phyloP scores from a whole-genome alignment of 1,140 invertebrate genomes.

The Lordiphosa clarofinis region DNA sequence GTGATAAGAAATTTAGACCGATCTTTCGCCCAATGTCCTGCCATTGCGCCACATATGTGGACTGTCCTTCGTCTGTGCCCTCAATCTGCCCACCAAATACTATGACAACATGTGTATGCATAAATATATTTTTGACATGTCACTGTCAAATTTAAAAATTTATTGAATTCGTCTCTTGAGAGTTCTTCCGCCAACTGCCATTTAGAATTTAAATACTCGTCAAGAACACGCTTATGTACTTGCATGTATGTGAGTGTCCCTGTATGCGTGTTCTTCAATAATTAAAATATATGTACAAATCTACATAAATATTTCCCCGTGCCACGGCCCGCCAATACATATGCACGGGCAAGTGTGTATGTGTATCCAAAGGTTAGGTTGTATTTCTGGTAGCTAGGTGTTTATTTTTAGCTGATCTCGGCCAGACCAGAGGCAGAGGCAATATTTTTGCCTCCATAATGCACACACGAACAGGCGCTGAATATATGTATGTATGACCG shows the following conservation, averaged over 20 bases:
- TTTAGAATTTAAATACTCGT: conserved; percentile 1
- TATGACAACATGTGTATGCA: not conserved
- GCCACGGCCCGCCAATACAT: conserved; percentile 20
- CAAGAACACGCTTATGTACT: conserved; percentile 3
- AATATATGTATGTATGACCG: conserved; percentile 22
- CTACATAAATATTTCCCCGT: conserved; percentile 36
- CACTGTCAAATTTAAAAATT: conserved; percentile 14
- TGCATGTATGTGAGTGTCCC: conserved; percentile 15
- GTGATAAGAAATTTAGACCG: too few relatives aligned
- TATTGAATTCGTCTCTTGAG: conserved; percentile 3
- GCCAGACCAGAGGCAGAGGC: conserved; percentile 26
- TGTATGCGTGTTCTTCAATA: conserved; percentile 12
- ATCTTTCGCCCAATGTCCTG: too few relatives aligned
- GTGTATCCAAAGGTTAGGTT: conserved; percentile 37
- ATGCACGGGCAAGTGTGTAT: conserved; percentile 17
- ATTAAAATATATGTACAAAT: conserved; percentile 15
- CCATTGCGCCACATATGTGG: too few relatives aligned
- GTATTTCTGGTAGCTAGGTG: conserved; percentile 60
- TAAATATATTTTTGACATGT: conserved; percentile 1
- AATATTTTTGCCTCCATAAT: conserved; percentile 52
- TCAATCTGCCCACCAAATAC: too few relatives aligned
- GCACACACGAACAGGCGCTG: conserved; percentile 24
- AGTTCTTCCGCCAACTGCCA: conserved; percentile 5
- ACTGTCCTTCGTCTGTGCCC: too few relatives aligned
- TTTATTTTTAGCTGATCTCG: conserved; percentile 67